These are phyloP conservation scores for Alces alces DNA, from an alignment of 2,113 vertebrate species.

Conservation along the genomic window DNA sequence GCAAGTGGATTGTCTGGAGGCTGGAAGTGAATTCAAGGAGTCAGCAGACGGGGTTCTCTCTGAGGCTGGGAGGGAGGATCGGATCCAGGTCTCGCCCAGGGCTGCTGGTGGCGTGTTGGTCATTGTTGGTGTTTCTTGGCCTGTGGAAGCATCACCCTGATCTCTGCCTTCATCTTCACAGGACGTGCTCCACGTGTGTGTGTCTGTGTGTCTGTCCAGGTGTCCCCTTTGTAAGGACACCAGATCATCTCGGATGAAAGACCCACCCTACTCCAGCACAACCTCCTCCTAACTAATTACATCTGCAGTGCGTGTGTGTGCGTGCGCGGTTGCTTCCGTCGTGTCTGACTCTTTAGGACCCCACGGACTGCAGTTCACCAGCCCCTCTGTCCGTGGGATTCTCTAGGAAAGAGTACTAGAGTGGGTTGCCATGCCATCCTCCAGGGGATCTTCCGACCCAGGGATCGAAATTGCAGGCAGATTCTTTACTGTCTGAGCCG, in stretches of 20 bases:
- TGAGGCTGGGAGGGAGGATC: not conserved
- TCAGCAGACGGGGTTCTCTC: not conserved
- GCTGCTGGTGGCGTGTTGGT: not conserved
- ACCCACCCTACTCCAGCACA: not conserved
- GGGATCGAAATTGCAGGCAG: not conserved
- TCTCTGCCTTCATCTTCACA: not conserved
- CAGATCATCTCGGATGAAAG: not conserved
- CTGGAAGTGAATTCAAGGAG: not conserved
- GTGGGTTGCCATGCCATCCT: not conserved
- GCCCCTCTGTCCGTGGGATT: not conserved
- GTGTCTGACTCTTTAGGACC: not conserved
- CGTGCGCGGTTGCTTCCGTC: not conserved
- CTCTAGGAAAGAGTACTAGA: not conserved
- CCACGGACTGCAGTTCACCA: not conserved
- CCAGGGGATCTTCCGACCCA: not conserved
- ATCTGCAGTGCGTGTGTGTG: not conserved
- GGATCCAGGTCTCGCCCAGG: too few species aligned
- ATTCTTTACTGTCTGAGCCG: not conserved
- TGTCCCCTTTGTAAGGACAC: not conserved
- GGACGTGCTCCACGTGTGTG: rapidly evolving
- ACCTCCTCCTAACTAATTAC: not conserved
- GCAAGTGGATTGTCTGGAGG: not conserved
- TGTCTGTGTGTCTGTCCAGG: not conserved
- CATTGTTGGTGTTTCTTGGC: not conserved
- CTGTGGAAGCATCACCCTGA: not conserved